Evolutionary conservation across 2,888 invertebrate species (phyloP).

Genomic region (Notodonta dromedarius): DNA sequence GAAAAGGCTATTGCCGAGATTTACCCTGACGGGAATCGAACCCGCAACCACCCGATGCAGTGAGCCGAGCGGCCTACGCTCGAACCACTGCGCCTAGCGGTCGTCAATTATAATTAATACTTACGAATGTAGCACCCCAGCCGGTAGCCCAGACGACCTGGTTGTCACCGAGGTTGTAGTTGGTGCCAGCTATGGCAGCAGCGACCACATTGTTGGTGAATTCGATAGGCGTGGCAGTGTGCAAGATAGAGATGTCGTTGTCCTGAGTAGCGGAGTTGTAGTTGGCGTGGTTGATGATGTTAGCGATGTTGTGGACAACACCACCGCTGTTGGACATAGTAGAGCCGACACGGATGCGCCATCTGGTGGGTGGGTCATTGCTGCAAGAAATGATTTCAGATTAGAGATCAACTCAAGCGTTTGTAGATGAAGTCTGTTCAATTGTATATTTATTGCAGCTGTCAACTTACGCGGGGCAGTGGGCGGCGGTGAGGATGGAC

Average conservation of each 20-base stretch:
- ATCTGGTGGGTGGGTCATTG: conserved; percentile 36
- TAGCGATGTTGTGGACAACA: conserved; percentile 29
- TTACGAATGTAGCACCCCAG: conserved; percentile 59
- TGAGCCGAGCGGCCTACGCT: no score
- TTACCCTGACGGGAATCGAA: no score
- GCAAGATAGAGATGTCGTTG: conserved; percentile 53
- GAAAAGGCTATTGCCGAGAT: no score
- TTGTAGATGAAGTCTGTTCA: no score
- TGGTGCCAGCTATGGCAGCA: conserved; percentile 49
- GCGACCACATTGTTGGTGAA: conserved; percentile 36
- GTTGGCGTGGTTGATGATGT: conserved; percentile 48
- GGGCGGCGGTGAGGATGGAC: conserved; percentile 41
- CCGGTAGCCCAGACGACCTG: conserved; percentile 57
- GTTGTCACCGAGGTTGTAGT: conserved; percentile 52
- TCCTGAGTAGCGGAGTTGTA: conserved; percentile 48
- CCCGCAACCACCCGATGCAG: no score
- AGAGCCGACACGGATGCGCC: conserved; percentile 57
- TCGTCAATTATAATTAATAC: no score
- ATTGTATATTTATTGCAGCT: no score
- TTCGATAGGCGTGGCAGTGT: conserved; percentile 28
- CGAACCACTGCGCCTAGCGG: no score
- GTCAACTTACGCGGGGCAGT: conserved; percentile 38
- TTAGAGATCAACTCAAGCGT: no score
- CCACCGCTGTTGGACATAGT: conserved; percentile 56
- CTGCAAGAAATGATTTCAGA: conserved; percentile 24